Conservation (phyloP, 2,888 invertebrate species). For the Shargacucullia verbasci region DNA sequence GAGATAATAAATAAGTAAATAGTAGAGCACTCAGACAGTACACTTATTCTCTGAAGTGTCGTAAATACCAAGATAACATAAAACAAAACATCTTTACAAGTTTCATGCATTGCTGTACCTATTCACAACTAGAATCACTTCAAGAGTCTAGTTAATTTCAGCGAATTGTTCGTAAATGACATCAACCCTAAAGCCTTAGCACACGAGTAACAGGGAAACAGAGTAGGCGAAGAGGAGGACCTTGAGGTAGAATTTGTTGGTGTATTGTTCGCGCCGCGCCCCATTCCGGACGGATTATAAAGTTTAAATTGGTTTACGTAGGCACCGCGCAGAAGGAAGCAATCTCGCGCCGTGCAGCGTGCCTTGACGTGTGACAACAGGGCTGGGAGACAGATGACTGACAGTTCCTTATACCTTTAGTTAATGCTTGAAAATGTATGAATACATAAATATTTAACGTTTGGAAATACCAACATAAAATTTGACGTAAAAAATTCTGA, state of each 20-base stretch:
- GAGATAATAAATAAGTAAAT: background rate
- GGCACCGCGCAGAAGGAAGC: conserved; percentile 46
- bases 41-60: background rate
- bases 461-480: no score
- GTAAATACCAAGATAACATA: conserved; percentile 1
- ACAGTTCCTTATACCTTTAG: no score
- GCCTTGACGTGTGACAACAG: conserved; percentile 25
- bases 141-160: conserved; percentile 2
- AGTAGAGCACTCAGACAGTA: background rate
- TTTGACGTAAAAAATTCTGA: no score
- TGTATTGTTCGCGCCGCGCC: conserved; percentile 53
- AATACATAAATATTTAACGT: no score
- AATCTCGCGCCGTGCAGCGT: conserved; percentile 42
- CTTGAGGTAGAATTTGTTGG: conserved; percentile 56
- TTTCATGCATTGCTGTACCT: background rate
- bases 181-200: conserved; percentile 27
- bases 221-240: conserved; percentile 27
- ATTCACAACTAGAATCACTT: conserved; percentile 4
- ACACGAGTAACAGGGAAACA: conserved; percentile 24
- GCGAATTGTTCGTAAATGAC: conserved; percentile 32
- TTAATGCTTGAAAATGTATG: no score
- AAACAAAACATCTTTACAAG: background rate
- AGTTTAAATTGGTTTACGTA: conserved; percentile 67
- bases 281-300: conserved; percentile 61
- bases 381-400: conserved; percentile 2